phyloP scores from a whole-genome alignment of 2,797 vertebrate species.

The Astyanax mexicanus region DNA sequence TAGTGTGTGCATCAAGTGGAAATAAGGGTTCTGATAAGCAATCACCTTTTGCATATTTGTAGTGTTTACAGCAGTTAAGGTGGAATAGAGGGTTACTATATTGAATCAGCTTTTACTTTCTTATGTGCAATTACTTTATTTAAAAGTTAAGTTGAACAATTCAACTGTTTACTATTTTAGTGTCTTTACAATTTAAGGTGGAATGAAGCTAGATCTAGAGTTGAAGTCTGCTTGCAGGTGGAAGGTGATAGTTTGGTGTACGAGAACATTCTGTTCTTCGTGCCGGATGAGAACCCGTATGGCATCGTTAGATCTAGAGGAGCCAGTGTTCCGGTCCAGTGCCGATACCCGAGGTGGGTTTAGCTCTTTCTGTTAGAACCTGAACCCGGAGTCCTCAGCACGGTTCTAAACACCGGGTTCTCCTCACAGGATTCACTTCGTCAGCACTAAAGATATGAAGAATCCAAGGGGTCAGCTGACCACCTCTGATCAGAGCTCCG shows the following conservation, averaged over 20 bases:
- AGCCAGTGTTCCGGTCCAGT: conserved; percentile 30
- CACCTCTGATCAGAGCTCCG: too few relatives aligned
- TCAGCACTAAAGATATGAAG: conserved; percentile 34
- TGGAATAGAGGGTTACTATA: too few relatives aligned
- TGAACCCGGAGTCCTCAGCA: neutral
- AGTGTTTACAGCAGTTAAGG: too few relatives aligned
- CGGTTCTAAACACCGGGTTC: neutral
- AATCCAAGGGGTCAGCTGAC: neutral
- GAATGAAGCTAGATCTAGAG: too few relatives aligned
- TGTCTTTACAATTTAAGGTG: too few relatives aligned
- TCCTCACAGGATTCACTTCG: conserved; percentile 44
- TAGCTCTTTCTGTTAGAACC: neutral
- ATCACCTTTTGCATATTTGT: too few relatives aligned
- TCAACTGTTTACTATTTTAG: too few relatives aligned
- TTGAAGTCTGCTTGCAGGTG: conserved; percentile 27
- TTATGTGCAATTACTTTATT: too few relatives aligned
- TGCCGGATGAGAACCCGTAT: conserved; percentile 16
- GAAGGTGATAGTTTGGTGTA: conserved; percentile 41
- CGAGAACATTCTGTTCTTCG: conserved; percentile 39
- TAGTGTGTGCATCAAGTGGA: too few relatives aligned
- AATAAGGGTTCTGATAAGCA: too few relatives aligned
- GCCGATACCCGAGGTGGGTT: conserved; percentile 48
- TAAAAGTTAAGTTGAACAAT: too few relatives aligned
- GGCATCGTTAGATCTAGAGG: conserved; percentile 23
- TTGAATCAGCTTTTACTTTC: too few relatives aligned